A percentile compares a stretch with the other conserved stretches of the same genome.
Evolutionary conservation across 2,888 invertebrate species (phyloP).

Genomic region (Hyppa rectilinea): DNA sequence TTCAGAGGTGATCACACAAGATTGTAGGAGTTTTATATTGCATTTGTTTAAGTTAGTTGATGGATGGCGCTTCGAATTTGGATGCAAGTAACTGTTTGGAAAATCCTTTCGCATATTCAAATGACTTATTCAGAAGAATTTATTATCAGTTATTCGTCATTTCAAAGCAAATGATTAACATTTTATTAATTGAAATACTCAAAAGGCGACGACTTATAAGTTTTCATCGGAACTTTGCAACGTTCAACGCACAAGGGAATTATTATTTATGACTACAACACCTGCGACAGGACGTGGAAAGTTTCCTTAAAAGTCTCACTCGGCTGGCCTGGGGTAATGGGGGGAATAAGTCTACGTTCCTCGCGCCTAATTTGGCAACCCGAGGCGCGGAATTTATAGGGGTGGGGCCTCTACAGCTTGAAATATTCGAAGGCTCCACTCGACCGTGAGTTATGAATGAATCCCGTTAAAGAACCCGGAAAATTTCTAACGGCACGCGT

Average conservation of each 20-base stretch:
- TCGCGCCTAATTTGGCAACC: constrained; percentile 91
- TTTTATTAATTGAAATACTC: constrained; percentile 24
- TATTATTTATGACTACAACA: constrained; percentile 80
- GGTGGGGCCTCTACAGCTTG: constrained; percentile 86
- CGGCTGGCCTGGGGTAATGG: constrained; percentile 81
- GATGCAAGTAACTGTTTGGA: not conserved
- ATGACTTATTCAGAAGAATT: not conserved
- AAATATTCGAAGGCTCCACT: constrained; percentile 90
- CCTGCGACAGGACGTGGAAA: constrained; percentile 84
- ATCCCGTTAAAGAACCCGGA: constrained; percentile 90
- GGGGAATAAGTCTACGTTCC: constrained; percentile 87
- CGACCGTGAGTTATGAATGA: constrained; percentile 90
- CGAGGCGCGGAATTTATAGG: constrained; percentile 90
- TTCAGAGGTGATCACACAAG: constrained; percentile 64
- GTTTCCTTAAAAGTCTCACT: constrained; percentile 81
- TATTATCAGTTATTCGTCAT: not conserved
- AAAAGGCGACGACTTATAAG: constrained; percentile 52
- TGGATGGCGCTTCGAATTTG: not conserved
- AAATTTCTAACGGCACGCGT: constrained; percentile 87
- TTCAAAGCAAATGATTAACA: constrained; percentile 3
- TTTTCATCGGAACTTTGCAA: constrained; percentile 70
- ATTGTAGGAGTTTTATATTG: constrained; percentile 56
- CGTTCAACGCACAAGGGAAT: constrained; percentile 73
- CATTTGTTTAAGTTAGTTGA: constrained; percentile 15
- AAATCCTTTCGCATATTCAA: not conserved